A percentile compares a stretch with the other conserved stretches of the same genome.
Conservation (phyloP, 2,797 vertebrate species). For the Gobio occitaniae region DNA sequence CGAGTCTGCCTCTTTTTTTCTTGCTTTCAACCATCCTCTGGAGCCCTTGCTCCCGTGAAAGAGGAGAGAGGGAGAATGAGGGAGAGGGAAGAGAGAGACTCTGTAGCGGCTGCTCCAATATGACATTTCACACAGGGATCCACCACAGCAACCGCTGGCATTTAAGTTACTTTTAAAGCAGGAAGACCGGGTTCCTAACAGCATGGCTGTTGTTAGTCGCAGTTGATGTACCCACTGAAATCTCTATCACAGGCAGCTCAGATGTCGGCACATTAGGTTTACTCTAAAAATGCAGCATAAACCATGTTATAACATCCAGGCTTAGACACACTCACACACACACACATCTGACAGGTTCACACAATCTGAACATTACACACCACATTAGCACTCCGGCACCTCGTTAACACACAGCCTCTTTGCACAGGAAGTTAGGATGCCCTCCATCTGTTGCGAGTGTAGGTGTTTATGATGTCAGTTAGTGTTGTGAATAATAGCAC, state of each 20-base stretch:
- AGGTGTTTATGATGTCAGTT: conserved; percentile 38
- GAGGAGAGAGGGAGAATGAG: conserved; percentile 67
- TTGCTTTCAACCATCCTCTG: conserved; percentile 77
- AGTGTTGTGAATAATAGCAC: conserved; percentile 7
- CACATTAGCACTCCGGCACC: conserved; percentile 42
- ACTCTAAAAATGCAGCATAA: conserved; percentile 21
- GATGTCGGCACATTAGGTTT: conserved; percentile 5
- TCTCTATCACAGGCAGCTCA: conserved; percentile 60
- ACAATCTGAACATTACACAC: conserved; percentile 27
- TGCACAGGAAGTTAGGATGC: conserved; percentile 44
- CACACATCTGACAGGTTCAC: conserved; percentile 32
- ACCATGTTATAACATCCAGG: conserved; percentile 10
- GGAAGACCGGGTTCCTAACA: conserved; percentile 69
- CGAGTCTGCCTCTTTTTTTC: conserved; percentile 69
- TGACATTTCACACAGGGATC: conserved; percentile 86
- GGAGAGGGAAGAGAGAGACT: conserved; percentile 62
- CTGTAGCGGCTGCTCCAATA: conserved; percentile 58
- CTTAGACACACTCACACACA: conserved; percentile 9
- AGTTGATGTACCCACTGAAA: conserved; percentile 68
- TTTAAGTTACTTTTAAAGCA: conserved; percentile 82
- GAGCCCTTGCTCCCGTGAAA: conserved; percentile 73
- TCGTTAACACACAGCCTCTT: conserved; percentile 42
- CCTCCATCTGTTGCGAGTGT: conserved; percentile 38
- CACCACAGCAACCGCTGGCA: conserved; percentile 77
- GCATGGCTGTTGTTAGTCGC: conserved; percentile 65